Percentiles rank a stretch among this genome's conserved stretches.
Evolutionary conservation across 2,113 vertebrate species (phyloP).

Genomic region (Cephalopterus ornatus): DNA sequence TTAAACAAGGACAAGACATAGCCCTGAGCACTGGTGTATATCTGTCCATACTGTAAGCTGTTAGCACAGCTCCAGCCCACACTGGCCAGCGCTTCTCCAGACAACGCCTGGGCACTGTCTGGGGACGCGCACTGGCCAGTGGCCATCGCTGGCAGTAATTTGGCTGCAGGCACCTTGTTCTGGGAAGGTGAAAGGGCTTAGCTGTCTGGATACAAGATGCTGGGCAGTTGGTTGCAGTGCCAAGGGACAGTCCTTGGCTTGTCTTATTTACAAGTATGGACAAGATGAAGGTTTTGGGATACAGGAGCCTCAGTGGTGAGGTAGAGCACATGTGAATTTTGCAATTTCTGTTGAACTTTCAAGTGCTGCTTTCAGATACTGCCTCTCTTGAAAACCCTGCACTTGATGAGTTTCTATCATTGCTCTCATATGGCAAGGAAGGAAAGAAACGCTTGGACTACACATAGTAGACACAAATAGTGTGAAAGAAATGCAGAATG

Average conservation of each 20-base stretch:
- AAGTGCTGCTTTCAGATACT: neutral
- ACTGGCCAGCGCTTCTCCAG: neutral
- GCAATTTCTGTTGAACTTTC: neutral
- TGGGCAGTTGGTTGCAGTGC: neutral
- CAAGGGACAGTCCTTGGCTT: neutral
- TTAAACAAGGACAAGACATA: neutral
- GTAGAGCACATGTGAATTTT: neutral
- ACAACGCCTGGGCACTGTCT: neutral
- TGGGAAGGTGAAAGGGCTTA: conserved; percentile 38
- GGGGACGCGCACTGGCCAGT: neutral
- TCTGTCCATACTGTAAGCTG: neutral
- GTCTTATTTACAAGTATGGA: neutral
- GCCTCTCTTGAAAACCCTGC: neutral
- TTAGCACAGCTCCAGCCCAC: neutral
- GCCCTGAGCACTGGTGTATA: neutral
- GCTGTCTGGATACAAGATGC: neutral
- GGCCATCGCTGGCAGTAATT: neutral
- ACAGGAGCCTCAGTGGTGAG: neutral
- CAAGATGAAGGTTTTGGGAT: conserved; percentile 9
- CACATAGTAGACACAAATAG: neutral
- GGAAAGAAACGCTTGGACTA: neutral
- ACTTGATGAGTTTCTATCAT: neutral
- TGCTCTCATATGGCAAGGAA: neutral
- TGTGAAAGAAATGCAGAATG: neutral
- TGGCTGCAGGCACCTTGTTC: conserved; percentile 21